Evolutionary conservation across 2,888 invertebrate genomes (phyloP), one percentile per base, ranked within the genome.

Genomic region (Piscicola geometra): DNA sequence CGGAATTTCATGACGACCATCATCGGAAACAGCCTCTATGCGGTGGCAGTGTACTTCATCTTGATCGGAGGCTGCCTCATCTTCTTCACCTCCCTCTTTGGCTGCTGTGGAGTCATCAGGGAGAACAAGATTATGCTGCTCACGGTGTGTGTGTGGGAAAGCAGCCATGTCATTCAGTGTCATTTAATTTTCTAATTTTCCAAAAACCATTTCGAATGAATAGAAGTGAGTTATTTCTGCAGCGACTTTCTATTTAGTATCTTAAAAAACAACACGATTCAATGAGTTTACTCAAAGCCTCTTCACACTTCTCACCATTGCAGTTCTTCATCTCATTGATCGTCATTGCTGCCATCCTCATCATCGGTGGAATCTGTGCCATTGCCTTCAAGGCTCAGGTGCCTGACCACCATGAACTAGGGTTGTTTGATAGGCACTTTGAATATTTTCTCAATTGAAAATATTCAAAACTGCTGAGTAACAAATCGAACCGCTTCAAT

Each of bases 91-190:
- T 91, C 95, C 15, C 91, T 94, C 85, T 89, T 96, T 78, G 96
- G 96, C 76, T 95, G 94, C 86, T 89, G 93, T 82, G 96, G 95
- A 67, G 93, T 95, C n/a, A 90, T 92, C 68, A 92, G 91, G 84
- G 95, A 96, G 36, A 76, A 75, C 56, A 73, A 50, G 28, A 41
- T 69, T n/a, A 28, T 78, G 68, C 47, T 78, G 15, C 15, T n/a
- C 1, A 71, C 56, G 32, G 78, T 78, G n/a, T n/a, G n/a, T n/a
- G n/a, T n/a, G n/a, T n/a, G n/a, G n/a, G n/a, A n/a, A n/a, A n/a
- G n/a, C n/a, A n/a, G n/a, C n/a, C n/a, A n/a, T n/a, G n/a, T n/a
- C n/a, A n/a, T n/a, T n/a, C n/a, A n/a, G n/a, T n/a, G n/a, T n/a
- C n/a, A n/a, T n/a, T n/a, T n/a, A n/a, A n/a, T n/a, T n/a, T n/a